Percentiles rank a stretch among this genome's conserved stretches.
These are phyloP conservation scores for Macrostomum cliftonense DNA, from an alignment of 2,888 invertebrate genomes.

Conservation along the genomic window DNA sequence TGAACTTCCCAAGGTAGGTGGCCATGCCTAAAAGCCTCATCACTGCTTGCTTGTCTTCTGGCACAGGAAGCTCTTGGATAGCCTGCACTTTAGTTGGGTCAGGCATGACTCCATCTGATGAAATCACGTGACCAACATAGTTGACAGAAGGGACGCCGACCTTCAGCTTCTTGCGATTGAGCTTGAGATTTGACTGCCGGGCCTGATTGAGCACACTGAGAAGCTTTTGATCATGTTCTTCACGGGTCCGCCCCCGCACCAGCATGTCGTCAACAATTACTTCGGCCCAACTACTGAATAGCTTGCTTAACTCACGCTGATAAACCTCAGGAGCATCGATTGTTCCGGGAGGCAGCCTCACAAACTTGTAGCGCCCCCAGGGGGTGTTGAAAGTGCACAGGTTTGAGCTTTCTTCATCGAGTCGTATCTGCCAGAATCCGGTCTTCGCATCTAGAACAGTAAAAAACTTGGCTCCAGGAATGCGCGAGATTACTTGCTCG, in stretches of 20 bases:
- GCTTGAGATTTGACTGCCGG: conserved; percentile 10
- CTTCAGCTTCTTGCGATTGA: conserved; percentile 13
- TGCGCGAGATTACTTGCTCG: conserved; percentile 6
- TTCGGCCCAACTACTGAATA: conserved; percentile 11
- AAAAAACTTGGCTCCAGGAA: conserved; percentile 12
- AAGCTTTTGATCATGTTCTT: conserved; percentile 13
- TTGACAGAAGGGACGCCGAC: conserved; percentile 11
- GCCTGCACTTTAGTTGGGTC: conserved; percentile 13
- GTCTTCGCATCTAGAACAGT: conserved; percentile 13
- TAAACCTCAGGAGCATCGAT: conserved; percentile 12
- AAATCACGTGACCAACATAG: conserved; percentile 13
- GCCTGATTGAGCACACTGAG: conserved; percentile 12
- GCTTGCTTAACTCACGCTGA: conserved; percentile 12
- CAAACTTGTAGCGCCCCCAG: conserved; percentile 11
- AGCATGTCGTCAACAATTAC: conserved; percentile 14
- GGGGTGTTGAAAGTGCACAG: conserved; percentile 15
- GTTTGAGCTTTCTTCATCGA: conserved; percentile 12
- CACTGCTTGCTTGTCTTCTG: conserved; percentile 10
- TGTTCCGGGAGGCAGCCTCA: conserved; percentile 15
- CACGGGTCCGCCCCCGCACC: conserved; percentile 11
- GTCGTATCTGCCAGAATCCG: conserved; percentile 15
- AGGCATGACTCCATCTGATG: conserved; percentile 12
- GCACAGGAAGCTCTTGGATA: conserved; percentile 13
- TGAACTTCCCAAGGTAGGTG: conserved; percentile 13
- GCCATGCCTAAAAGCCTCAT: conserved; percentile 13